Conservation (phyloP, 2,113 vertebrate genomes). For the Acrocephalus arundinaceus region DNA sequence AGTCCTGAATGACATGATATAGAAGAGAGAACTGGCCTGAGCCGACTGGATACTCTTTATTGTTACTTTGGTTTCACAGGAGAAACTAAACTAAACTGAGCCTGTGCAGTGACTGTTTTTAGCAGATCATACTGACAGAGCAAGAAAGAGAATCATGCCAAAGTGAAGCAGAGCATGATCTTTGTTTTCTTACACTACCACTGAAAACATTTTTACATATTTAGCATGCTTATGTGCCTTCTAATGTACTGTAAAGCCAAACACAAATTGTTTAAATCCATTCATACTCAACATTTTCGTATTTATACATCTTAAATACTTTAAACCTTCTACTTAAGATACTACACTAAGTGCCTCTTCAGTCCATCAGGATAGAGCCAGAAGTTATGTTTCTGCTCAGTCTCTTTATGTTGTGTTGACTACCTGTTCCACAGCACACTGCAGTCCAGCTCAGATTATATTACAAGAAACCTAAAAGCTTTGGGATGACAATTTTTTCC, state of each 20-base stretch:
- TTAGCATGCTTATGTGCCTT: not conserved
- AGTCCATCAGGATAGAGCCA: not conserved
- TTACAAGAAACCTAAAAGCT: slow-evolving; percentile 17
- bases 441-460: slow-evolving; percentile 42
- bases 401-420: not conserved
- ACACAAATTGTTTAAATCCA: not conserved
- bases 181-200: not conserved
- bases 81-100: not conserved
- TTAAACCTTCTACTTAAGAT: not conserved
- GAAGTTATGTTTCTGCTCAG: not conserved
- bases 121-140: not conserved
- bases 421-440: slow-evolving; percentile 10
- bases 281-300: not conserved
- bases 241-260: not conserved
- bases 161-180: not conserved
- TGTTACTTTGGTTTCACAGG: not conserved
- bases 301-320: not conserved
- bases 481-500: not conserved
- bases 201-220: not conserved
- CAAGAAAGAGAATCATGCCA: not conserved
- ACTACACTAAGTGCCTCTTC: not conserved
- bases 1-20: not conserved
- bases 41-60: not conserved
- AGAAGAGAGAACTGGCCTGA: not conserved
- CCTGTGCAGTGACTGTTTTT: not conserved